phyloP scores from a whole-genome alignment of 2,113 vertebrate genomes.

The Plotosus lineatus region DNA sequence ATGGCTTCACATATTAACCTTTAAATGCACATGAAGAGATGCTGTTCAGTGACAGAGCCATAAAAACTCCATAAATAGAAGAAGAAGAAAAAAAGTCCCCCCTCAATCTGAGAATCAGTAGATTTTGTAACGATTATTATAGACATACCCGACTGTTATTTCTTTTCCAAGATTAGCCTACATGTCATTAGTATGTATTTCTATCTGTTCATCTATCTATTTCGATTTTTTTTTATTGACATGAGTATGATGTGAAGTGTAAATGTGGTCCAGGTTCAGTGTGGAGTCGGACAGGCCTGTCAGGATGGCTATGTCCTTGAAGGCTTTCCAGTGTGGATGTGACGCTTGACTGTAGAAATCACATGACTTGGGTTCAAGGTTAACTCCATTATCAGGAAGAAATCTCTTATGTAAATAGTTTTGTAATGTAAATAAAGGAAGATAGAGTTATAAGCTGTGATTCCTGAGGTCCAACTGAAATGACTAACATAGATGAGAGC shows the following conservation, averaged over 20 bases:
- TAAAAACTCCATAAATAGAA: too few relatives aligned
- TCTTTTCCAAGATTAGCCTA: background rate
- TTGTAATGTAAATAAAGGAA: too few relatives aligned
- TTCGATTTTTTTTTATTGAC: background rate
- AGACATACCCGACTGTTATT: background rate
- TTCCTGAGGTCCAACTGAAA: too few relatives aligned
- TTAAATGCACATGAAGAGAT: too few relatives aligned
- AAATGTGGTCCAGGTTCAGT: background rate
- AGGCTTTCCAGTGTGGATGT: background rate
- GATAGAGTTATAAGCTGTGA: too few relatives aligned
- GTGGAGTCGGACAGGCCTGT: background rate
- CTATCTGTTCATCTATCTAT: background rate
- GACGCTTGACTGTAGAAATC: background rate
- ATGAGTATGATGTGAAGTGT: background rate
- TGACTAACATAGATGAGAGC: too few relatives aligned
- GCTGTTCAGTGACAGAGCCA: too few relatives aligned
- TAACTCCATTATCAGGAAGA: background rate
- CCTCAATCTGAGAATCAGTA: too few relatives aligned
- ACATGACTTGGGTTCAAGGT: constrained; percentile 13
- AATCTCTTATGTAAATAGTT: too few relatives aligned
- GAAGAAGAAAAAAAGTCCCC: too few relatives aligned
- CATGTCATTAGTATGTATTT: background rate
- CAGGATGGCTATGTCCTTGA: background rate
- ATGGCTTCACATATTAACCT: too few relatives aligned
- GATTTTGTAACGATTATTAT: too few relatives aligned